These are phyloP conservation scores for Villa cingulata DNA, from an alignment of 2,888 invertebrate species.

Conservation along the genomic window DNA sequence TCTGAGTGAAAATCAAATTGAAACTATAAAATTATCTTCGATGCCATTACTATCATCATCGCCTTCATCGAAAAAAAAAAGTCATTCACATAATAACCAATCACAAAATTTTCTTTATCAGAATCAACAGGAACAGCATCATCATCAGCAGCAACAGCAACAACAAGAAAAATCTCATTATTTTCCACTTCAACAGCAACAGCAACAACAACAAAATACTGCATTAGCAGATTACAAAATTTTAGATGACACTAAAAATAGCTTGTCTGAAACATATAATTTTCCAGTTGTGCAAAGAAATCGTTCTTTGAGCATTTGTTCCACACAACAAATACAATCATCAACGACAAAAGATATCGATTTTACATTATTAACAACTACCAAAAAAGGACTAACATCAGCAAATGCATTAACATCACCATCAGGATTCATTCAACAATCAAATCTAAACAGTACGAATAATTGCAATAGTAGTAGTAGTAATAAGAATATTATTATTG, in stretches of 20 bases:
- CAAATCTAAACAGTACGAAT: conserved; percentile 15
- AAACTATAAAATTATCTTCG: conserved; percentile 4
- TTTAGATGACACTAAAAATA: neutral
- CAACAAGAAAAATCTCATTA: conserved; percentile 7
- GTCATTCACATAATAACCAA: neutral
- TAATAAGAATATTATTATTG: conserved; percentile 9
- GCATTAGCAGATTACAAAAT: neutral
- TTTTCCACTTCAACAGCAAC: conserved; percentile 9
- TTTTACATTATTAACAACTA: conserved; percentile 8
- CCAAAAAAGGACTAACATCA: neutral
- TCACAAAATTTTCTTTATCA: conserved; percentile 3
- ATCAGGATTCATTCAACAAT: conserved; percentile 6
- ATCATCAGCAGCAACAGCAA: conserved; percentile 15
- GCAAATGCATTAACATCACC: conserved; percentile 1
- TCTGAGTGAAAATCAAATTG: conserved; percentile 2
- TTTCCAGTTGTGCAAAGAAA: neutral
- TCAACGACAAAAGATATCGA: conserved; percentile 12
- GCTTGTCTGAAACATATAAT: neutral
- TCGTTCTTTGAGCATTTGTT: neutral
- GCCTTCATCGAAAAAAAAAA: conserved; percentile 8
- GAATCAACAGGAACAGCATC: conserved; percentile 13
- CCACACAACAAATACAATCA: neutral
- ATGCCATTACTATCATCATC: conserved; percentile 8
- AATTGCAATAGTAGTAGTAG: conserved; percentile 12
- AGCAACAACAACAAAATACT: conserved; percentile 1